These are phyloP conservation scores for Gortyna flavago DNA, from an alignment of 2,888 invertebrate species.

Conservation along the genomic window DNA sequence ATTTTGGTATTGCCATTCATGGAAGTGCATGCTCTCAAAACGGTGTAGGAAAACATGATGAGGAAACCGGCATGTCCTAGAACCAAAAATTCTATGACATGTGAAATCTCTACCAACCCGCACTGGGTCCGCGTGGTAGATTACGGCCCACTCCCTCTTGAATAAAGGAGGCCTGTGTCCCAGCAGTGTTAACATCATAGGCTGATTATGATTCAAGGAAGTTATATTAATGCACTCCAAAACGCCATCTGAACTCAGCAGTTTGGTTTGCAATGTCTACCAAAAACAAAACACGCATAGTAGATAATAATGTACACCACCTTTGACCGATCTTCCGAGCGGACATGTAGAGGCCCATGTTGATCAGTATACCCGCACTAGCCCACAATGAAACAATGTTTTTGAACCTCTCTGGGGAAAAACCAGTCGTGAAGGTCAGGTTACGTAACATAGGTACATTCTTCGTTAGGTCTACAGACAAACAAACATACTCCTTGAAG, in stretches of 20 bases:
- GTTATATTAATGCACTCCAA: too few relatives aligned
- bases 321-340: slow-evolving; percentile 8
- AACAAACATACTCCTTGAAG: slow-evolving; percentile 28
- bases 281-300: not conserved
- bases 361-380: not conserved
- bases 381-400: slow-evolving; percentile 29
- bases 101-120: not conserved
- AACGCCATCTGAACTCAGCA: not conserved
- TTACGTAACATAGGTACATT: slow-evolving; percentile 41
- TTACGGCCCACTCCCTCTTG: not conserved
- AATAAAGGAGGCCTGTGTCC: not conserved
- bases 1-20: not conserved
- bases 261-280: not conserved
- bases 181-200: not conserved
- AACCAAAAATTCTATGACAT: not conserved
- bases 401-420: slow-evolving; percentile 42
- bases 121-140: not conserved
- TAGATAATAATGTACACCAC: slow-evolving; percentile 3
- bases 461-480: slow-evolving; percentile 44
- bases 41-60: not conserved
- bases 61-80: not conserved
- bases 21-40: not conserved
- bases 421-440: slow-evolving; percentile 36
- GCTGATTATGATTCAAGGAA: not conserved
- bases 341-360: slow-evolving; percentile 27